Percentiles rank a stretch among this genome's conserved stretches.
These are phyloP conservation scores for Cyprinodon tularosa DNA, from an alignment of 2,113 vertebrate species.

Conservation along the genomic window DNA sequence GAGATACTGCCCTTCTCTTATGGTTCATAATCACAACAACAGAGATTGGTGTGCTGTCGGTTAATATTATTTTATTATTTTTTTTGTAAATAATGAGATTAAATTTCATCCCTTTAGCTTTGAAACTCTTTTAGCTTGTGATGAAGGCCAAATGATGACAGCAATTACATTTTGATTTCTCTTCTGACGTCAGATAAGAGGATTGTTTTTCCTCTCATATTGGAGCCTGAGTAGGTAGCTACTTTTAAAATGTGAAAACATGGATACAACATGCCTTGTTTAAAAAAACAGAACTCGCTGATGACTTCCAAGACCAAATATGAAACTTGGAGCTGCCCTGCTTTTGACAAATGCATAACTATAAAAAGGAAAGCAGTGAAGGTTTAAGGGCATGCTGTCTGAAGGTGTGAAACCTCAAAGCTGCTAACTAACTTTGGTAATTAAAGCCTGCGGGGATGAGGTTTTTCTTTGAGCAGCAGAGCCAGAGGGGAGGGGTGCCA, in stretches of 20 bases:
- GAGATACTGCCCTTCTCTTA: not conserved
- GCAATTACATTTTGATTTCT: not conserved
- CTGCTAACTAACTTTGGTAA: slow-evolving; percentile 22
- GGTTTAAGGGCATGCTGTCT: not conserved
- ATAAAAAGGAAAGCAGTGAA: not conserved
- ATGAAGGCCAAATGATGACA: not conserved
- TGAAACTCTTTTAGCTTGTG: not conserved
- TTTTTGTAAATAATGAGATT: not conserved
- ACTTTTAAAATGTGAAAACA: not conserved
- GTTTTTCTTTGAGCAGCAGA: slow-evolving; percentile 20
- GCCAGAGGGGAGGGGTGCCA: slow-evolving; percentile 17
- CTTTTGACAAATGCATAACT: not conserved
- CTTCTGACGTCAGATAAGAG: not conserved
- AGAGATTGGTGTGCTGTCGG: not conserved
- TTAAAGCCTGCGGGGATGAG: slow-evolving; percentile 7
- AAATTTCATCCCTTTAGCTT: not conserved
- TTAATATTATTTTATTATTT: not conserved
- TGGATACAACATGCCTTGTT: not conserved
- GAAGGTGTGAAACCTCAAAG: slow-evolving; percentile 11
- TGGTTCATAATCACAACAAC: not conserved
- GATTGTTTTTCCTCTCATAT: not conserved
- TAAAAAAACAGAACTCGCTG: not conserved
- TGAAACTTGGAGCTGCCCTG: not conserved
- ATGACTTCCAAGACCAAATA: not conserved
- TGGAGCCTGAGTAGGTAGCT: not conserved